These are phyloP conservation scores for Botrylloides violaceus DNA, from an alignment of 23 tunicate genomes.

Conservation along the genomic window DNA sequence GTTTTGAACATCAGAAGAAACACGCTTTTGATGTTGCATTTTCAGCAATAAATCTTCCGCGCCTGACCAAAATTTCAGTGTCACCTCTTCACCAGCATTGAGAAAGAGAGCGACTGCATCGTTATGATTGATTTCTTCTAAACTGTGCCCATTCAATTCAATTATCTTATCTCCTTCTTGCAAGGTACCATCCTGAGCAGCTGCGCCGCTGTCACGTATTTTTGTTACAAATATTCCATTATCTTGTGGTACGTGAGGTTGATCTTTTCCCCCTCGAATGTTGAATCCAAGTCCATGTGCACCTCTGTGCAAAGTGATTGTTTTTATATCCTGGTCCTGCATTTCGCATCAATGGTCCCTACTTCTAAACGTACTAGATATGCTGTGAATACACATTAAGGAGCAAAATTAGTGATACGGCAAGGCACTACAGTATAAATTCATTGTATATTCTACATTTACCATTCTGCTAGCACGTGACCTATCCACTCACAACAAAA, in stretches of 20 bases:
- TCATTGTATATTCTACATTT: no score
- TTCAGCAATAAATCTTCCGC: constrained; percentile 48
- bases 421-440: no score
- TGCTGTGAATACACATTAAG: no score
- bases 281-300: constrained; percentile 84
- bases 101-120: constrained; percentile 58
- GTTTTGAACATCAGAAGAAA: neutral
- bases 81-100: constrained; percentile 50
- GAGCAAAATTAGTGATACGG: no score
- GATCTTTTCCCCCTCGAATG: constrained; percentile 86
- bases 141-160: constrained; percentile 46
- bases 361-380: neutral
- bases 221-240: constrained; percentile 90
- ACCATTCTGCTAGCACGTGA: no score
- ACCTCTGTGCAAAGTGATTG: constrained; percentile 6
- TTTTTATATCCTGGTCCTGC: neutral
- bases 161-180: constrained; percentile 87
- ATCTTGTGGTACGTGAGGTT: constrained; percentile 71
- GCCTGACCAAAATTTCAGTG: constrained; percentile 49
- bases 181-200: constrained; percentile 75
- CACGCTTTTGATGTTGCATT: neutral
- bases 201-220: constrained; percentile 72
- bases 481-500: no score
- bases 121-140: constrained; percentile 39
- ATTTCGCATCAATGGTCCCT: constrained; percentile 3